Percentiles rank a stretch among this genome's conserved stretches.
Conservation (phyloP, 2,797 vertebrate genomes). For the Myiotriccus ornatus region DNA sequence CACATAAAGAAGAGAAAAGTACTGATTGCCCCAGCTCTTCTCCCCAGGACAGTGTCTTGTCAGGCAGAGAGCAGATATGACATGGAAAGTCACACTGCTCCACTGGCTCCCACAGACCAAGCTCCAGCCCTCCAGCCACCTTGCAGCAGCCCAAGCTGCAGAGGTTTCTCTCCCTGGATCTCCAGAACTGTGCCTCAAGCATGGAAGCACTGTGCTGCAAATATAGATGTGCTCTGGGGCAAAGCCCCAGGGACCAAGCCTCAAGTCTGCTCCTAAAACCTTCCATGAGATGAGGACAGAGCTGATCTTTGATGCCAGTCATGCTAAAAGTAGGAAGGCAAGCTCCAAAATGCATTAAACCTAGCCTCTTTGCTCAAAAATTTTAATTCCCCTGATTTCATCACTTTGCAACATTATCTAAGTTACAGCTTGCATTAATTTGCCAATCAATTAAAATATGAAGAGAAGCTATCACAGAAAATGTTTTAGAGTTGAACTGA, state of each 20-base stretch:
- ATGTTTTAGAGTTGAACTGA: background rate
- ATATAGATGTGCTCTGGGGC: background rate
- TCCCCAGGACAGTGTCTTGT: accelerated
- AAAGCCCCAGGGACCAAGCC: background rate
- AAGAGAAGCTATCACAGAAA: background rate
- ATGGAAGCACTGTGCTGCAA: background rate
- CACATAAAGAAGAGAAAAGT: background rate
- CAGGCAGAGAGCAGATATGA: background rate
- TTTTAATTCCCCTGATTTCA: background rate
- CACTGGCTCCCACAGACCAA: accelerated
- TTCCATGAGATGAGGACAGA: background rate
- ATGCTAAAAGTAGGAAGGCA: background rate
- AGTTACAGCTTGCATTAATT: slow-evolving; percentile 5
- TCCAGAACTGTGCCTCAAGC: accelerated
- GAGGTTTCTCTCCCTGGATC: background rate
- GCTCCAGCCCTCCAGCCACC: background rate
- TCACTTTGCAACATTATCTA: background rate
- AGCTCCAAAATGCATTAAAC: background rate
- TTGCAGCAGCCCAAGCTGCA: background rate
- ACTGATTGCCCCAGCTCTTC: background rate
- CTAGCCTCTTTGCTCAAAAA: background rate
- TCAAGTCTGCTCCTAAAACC: background rate
- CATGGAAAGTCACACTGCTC: accelerated
- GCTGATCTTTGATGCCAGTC: background rate
- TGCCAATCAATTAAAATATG: slow-evolving; percentile 22